Percentiles rank a stretch among this genome's conserved stretches.
Conservation (phyloP, 2,113 vertebrate genomes). For the Corythornis cristatus region DNA sequence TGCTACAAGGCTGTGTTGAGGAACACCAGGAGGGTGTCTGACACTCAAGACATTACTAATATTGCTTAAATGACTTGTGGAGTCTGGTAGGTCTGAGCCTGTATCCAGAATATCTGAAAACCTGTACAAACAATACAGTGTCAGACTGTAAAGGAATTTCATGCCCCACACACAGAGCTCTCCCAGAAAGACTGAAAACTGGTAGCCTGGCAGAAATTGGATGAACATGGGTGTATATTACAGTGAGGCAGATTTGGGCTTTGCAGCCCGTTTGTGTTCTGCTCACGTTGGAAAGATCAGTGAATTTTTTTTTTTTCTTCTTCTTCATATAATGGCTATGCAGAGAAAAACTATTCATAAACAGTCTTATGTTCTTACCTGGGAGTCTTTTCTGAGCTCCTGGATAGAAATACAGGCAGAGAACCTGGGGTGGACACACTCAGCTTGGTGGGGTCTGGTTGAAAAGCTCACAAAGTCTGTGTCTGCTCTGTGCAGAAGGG, state of each 20-base stretch:
- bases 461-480: accelerated
- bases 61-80: background rate
- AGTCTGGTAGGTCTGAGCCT: background rate
- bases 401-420: accelerated
- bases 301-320: background rate
- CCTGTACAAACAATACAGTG: accelerated
- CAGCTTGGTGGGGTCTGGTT: accelerated
- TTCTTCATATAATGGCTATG: background rate
- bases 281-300: background rate
- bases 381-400: background rate
- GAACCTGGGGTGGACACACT: accelerated
- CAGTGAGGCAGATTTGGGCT: background rate
- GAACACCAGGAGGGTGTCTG: background rate
- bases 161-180: background rate
- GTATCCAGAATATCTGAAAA: background rate
- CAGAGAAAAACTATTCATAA: background rate
- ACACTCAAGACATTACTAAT: accelerated
- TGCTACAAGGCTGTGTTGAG: accelerated
- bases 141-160: background rate
- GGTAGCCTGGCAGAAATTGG: background rate
- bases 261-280: background rate
- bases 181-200: background rate
- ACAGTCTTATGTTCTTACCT: background rate
- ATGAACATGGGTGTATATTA: background rate
- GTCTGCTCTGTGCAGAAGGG: background rate